Evolutionary conservation across 2,888 invertebrate species (phyloP).

Genomic region (Thereva unica): DNA sequence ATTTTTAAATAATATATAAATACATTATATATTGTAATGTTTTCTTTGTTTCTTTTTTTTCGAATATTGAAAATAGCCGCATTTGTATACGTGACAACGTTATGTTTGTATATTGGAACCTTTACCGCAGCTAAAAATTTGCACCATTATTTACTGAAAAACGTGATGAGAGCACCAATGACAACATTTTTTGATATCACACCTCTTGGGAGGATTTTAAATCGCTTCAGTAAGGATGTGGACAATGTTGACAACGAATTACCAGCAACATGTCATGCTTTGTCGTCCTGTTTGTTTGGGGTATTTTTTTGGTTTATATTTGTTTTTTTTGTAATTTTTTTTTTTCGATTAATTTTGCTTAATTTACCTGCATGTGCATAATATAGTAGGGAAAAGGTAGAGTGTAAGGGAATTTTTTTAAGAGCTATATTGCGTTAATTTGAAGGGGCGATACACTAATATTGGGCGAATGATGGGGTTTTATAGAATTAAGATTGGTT

Average conservation of each 20-base stretch:
- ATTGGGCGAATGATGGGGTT: too few relatives aligned
- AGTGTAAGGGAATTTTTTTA: too few relatives aligned
- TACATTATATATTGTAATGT: neutral
- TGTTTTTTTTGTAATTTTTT: conserved; percentile 1
- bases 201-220: conserved; percentile 70
- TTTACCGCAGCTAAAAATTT: conserved; percentile 65
- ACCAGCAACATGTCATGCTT: conserved; percentile 60
- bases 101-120: conserved; percentile 64
- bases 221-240: conserved; percentile 71
- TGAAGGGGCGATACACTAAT: too few relatives aligned
- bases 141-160: conserved; percentile 63
- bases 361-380: conserved; percentile 3
- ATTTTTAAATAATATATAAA: neutral
- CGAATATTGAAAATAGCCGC: conserved; percentile 51
- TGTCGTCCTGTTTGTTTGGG: conserved; percentile 58
- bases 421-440: too few relatives aligned
- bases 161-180: conserved; percentile 64
- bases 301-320: conserved; percentile 47
- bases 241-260: conserved; percentile 68
- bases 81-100: conserved; percentile 62
- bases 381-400: neutral
- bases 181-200: conserved; percentile 73
- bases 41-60: conserved; percentile 28
- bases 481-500: too few relatives aligned
- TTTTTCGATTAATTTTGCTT: conserved; percentile 13